Percentiles rank a stretch among this genome's conserved stretches.
Evolutionary conservation across 2,113 vertebrate species (phyloP).

Genomic region (Xiphophorus hellerii): DNA sequence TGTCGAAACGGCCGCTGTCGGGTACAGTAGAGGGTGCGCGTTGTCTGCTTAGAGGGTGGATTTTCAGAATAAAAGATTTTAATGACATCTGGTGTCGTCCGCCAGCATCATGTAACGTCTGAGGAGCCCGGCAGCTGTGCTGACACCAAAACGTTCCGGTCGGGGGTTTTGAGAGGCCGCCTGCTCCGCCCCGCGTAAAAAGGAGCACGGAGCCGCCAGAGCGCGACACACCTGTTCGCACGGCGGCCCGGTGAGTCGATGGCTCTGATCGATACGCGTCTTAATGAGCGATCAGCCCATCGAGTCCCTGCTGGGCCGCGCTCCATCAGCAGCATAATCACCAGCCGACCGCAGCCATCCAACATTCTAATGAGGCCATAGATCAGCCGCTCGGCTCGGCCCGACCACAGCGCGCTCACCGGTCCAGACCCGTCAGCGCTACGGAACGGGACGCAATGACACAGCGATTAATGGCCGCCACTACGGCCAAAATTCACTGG

Average conservation of each 20-base stretch:
- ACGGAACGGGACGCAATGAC: constrained; percentile 34
- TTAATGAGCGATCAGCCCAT: constrained; percentile 71
- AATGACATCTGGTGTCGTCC: background rate
- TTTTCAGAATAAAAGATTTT: background rate
- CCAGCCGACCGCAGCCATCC: constrained; percentile 65
- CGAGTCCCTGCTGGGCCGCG: constrained; percentile 30
- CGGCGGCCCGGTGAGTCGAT: constrained; percentile 49
- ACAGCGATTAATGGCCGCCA: constrained; percentile 50
- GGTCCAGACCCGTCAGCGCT: constrained; percentile 66
- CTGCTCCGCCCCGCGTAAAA: too few species aligned
- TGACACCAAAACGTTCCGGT: constrained; percentile 68
- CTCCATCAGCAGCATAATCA: constrained; percentile 76
- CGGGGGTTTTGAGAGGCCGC: constrained; percentile 54
- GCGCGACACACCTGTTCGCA: constrained; percentile 5
- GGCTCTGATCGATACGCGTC: constrained; percentile 64
- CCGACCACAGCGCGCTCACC: constrained; percentile 31
- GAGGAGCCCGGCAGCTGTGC: constrained; percentile 67
- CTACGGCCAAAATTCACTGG: constrained; percentile 22
- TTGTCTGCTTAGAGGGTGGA: too few species aligned
- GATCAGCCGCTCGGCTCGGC: constrained; percentile 62
- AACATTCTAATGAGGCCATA: constrained; percentile 77
- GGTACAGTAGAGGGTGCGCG: too few species aligned
- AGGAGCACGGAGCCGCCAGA: background rate
- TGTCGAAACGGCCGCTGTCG: too few species aligned
- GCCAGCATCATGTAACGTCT: background rate